Evolutionary conservation across 2,113 vertebrate species (phyloP).

Genomic region (Sciurus niger): DNA sequence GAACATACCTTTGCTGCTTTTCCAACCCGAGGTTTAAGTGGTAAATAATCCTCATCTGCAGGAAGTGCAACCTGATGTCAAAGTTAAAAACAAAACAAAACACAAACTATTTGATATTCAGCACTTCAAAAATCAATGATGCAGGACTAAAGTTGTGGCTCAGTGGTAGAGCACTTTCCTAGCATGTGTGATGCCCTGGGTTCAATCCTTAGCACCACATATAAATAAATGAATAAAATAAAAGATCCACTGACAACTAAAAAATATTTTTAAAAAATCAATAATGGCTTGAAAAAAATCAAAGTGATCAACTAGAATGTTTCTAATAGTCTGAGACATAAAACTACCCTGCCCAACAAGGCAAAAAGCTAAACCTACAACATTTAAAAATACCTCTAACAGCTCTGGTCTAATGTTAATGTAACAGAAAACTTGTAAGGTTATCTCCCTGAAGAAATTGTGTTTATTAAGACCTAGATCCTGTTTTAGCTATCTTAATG

Average conservation of each 20-base stretch:
- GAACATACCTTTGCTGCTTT: conserved; percentile 96
- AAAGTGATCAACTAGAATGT: not conserved
- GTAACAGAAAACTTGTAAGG: not conserved
- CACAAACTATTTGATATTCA: not conserved
- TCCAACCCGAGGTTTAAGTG: conserved; percentile 94
- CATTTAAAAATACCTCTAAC: not conserved
- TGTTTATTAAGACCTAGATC: not conserved
- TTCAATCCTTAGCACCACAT: too few relatives aligned
- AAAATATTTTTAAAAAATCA: not conserved
- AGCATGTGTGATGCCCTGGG: too few relatives aligned
- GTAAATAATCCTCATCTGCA: conserved; percentile 92
- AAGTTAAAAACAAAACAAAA: not conserved
- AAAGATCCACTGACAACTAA: too few relatives aligned
- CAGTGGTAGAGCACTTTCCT: too few relatives aligned
- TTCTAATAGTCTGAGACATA: not conserved
- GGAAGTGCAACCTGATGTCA: conserved; percentile 95
- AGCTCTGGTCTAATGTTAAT: not conserved
- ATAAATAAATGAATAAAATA: too few relatives aligned
- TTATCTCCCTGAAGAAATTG: not conserved
- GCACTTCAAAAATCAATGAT: not conserved
- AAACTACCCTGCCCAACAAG: not conserved
- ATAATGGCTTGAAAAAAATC: not conserved
- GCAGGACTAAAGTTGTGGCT: too few relatives aligned
- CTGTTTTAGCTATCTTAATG: not conserved
- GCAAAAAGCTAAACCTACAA: not conserved